Conservation (phyloP, 2,797 vertebrate genomes). For the Poeciliopsis turneri region DNA sequence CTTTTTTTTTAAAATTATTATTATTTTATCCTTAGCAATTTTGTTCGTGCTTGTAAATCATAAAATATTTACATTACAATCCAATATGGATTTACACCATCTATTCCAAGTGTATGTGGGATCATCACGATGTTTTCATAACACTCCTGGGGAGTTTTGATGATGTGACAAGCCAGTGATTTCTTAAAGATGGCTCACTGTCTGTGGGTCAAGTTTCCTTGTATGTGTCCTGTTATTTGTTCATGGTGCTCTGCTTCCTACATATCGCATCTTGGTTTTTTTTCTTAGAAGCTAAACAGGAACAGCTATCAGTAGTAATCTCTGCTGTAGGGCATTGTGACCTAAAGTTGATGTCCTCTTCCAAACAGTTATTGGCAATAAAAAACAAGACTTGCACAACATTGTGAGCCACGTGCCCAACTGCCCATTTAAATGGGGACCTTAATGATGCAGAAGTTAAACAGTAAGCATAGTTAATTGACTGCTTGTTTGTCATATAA, state of each 20-base stretch:
- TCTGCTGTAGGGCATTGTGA: background rate
- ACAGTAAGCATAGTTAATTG: background rate
- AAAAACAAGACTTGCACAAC: background rate
- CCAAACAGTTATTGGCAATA: background rate
- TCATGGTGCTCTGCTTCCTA: constrained; percentile 30
- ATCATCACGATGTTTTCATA: background rate
- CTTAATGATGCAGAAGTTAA: background rate
- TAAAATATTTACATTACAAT: background rate
- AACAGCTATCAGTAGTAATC: constrained; percentile 26
- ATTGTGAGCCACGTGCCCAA: background rate
- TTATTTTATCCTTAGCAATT: background rate
- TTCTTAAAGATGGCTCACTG: background rate
- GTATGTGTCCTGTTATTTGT: constrained; percentile 6
- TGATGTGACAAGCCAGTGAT: background rate
- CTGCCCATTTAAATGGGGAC: background rate
- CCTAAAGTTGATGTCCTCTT: background rate
- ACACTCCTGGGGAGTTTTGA: background rate
- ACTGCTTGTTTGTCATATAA: background rate
- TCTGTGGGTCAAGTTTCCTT: background rate
- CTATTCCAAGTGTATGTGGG: background rate
- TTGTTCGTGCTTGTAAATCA: background rate
- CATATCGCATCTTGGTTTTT: constrained; percentile 11
- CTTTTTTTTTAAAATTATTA: background rate
- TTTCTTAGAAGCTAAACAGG: background rate
- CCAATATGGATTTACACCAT: background rate